Evolutionary conservation across 2,888 invertebrate genomes (phyloP).

Genomic region (Theodoxus fluviatilis): DNA sequence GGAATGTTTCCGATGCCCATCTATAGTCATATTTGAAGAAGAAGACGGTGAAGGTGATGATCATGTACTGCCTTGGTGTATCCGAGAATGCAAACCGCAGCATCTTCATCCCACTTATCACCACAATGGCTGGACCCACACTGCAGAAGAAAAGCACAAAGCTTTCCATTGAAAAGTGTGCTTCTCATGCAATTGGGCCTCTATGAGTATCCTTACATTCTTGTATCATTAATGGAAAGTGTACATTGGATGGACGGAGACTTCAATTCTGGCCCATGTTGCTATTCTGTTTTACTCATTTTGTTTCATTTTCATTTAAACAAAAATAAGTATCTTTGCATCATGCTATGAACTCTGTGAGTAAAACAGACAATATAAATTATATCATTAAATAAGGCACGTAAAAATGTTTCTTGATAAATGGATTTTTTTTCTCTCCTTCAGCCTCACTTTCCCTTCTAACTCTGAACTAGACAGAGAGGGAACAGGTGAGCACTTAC

Average conservation of each 20-base stretch:
- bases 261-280: too few relatives aligned
- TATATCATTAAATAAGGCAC: background rate
- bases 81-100: conserved; percentile 90
- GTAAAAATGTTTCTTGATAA: background rate
- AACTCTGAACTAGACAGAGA: too few relatives aligned
- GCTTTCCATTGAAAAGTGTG: too few relatives aligned
- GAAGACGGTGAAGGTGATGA: conserved; percentile 86
- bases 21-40: conserved; percentile 84
- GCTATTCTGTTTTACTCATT: too few relatives aligned
- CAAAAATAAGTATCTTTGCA: too few relatives aligned
- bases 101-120: conserved; percentile 83
- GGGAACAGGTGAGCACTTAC: conserved; percentile 56
- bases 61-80: conserved; percentile 88
- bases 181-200: too few relatives aligned
- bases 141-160: conserved; percentile 49
- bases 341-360: background rate
- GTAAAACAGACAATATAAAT: background rate
- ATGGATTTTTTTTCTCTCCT: background rate
- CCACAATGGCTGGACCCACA: conserved; percentile 82
- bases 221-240: too few relatives aligned
- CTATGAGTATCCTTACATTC: too few relatives aligned
- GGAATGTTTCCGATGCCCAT: conserved; percentile 82
- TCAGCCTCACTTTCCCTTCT: background rate
- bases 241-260: too few relatives aligned
- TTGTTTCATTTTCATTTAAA: too few relatives aligned